Conservation (phyloP, 2,113 vertebrate species). For the Peromyscus maniculatus region DNA sequence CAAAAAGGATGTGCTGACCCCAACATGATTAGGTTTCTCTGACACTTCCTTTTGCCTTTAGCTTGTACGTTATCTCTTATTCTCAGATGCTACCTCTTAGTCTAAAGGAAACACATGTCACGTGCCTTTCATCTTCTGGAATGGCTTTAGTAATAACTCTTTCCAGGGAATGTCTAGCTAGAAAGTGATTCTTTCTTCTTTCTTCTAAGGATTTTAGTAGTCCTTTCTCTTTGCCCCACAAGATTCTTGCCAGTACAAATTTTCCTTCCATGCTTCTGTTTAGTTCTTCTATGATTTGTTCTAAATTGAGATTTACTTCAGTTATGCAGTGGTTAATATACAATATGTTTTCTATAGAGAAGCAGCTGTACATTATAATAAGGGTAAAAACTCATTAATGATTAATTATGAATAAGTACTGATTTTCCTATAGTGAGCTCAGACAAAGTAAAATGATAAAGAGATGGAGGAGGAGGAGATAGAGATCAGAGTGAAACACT, state of each 20-base stretch:
- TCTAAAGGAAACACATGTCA: not conserved
- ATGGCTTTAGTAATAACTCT: not conserved
- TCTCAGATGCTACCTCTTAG: not conserved
- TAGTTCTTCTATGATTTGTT: not conserved
- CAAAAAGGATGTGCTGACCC: not conserved
- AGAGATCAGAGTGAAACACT: not conserved
- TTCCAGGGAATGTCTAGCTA: not conserved
- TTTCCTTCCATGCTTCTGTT: not conserved
- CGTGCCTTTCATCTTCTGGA: not conserved
- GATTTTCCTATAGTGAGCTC: not conserved
- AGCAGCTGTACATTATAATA: not conserved
- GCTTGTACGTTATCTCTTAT: not conserved
- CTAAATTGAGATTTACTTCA: not conserved
- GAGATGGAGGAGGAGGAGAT: not conserved
- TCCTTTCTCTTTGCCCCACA: not conserved
- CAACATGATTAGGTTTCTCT: not conserved
- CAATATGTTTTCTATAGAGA: not conserved
- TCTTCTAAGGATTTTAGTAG: not conserved
- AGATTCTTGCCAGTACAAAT: not conserved
- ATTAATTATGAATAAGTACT: not conserved
- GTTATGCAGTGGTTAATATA: not conserved
- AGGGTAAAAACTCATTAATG: not conserved
- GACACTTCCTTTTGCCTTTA: not conserved
- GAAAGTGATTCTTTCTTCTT: not conserved
- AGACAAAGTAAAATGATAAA: not conserved